Conservation (phyloP, 2,888 invertebrate genomes). For the Eristalis pertinax region DNA sequence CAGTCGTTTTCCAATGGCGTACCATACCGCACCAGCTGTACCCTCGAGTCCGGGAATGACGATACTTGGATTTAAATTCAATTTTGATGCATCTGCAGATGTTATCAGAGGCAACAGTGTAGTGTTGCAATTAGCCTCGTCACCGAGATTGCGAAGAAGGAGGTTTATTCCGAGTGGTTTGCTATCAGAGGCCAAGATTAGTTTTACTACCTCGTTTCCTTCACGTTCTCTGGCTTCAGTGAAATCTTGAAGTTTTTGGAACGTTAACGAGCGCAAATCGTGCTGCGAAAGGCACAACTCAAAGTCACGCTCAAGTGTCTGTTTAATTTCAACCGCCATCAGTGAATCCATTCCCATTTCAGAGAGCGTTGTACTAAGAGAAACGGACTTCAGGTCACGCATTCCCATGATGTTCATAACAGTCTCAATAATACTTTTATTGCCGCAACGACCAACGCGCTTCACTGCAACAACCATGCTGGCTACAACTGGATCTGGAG, state of each 20-base stretch:
- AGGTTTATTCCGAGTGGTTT: slow-evolving; percentile 82
- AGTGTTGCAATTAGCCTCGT: slow-evolving; percentile 83
- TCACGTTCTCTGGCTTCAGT: slow-evolving; percentile 76
- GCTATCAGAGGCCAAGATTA: slow-evolving; percentile 77
- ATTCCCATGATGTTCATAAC: slow-evolving; percentile 87
- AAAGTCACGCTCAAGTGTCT: slow-evolving; percentile 90
- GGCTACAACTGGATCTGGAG: slow-evolving; percentile 87
- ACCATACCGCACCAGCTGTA: slow-evolving; percentile 82
- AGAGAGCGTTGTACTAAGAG: slow-evolving; percentile 88
- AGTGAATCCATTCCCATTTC: slow-evolving; percentile 98
- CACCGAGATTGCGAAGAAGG: slow-evolving; percentile 85
- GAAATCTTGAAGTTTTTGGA: slow-evolving; percentile 82
- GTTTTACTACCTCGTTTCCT: slow-evolving; percentile 76
- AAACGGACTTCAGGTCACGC: slow-evolving; percentile 86
- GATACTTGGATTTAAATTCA: slow-evolving; percentile 75
- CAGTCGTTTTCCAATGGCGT: slow-evolving; percentile 76
- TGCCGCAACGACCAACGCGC: slow-evolving; percentile 84
- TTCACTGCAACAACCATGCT: slow-evolving; percentile 95
- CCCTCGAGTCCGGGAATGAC: slow-evolving; percentile 88
- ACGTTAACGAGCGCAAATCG: slow-evolving; percentile 91
- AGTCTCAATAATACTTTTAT: slow-evolving; percentile 87
- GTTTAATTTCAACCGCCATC: slow-evolving; percentile 98
- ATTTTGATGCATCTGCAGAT: slow-evolving; percentile 73
- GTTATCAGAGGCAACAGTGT: slow-evolving; percentile 83
- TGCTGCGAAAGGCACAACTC: slow-evolving; percentile 90